phyloP scores from a whole-genome alignment of 53 echinoderm and acorn worm genomes.

The Henricia sp. region DNA sequence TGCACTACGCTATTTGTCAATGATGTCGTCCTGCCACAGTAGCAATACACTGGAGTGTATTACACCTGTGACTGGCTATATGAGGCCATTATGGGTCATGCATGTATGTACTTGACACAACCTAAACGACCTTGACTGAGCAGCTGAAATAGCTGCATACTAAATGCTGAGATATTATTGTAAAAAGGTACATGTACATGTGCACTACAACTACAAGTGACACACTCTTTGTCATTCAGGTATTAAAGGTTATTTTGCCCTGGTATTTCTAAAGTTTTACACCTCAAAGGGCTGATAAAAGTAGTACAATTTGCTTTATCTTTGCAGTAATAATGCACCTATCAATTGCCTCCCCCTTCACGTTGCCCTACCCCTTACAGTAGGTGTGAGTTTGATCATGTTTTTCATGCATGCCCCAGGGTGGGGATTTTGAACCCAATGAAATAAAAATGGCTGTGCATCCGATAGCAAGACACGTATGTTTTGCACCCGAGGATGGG shows the following conservation, averaged over 20 bases:
- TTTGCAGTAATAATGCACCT: too few relatives aligned
- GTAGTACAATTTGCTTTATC: too few relatives aligned
- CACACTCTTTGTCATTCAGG: not conserved
- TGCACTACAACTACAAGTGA: not conserved
- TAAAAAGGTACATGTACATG: not conserved
- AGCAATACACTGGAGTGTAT: not conserved
- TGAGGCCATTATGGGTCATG: constrained; percentile 37
- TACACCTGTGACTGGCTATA: constrained; percentile 35
- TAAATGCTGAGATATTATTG: constrained; percentile 34
- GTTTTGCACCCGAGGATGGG: too few relatives aligned
- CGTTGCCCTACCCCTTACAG: too few relatives aligned
- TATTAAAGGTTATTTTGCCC: not conserved
- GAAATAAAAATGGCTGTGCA: too few relatives aligned
- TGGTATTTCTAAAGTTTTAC: too few relatives aligned
- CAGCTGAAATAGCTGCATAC: constrained; percentile 54
- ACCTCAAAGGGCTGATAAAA: too few relatives aligned
- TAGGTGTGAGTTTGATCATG: too few relatives aligned
- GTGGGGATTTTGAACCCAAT: too few relatives aligned
- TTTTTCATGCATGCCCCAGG: too few relatives aligned
- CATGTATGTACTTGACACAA: constrained; percentile 51
- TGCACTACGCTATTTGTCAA: not conserved
- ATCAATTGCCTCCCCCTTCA: too few relatives aligned
- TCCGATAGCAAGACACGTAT: too few relatives aligned
- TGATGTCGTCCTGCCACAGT: not conserved
- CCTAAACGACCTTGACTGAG: constrained; percentile 46